Conservation (phyloP, 2,113 vertebrate genomes). For the Circaetus cinerascens region DNA sequence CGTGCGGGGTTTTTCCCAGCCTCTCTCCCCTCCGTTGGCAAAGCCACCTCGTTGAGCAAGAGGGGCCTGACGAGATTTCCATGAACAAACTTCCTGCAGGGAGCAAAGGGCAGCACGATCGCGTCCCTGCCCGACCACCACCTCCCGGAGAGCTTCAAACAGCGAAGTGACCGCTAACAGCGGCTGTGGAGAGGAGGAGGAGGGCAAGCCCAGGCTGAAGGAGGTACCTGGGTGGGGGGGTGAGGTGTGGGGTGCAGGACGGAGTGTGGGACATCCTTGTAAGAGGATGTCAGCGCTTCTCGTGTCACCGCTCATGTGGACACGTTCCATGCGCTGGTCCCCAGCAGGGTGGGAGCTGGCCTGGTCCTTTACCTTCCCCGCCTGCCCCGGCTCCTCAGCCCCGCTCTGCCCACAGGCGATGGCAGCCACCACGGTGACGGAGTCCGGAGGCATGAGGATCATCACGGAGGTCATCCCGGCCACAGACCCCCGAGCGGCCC, state of each 20-base stretch:
- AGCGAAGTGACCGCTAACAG: rapidly evolving
- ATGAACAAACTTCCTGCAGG: not conserved
- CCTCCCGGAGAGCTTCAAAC: not conserved
- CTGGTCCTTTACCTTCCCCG: not conserved
- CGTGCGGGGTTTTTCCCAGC: rapidly evolving
- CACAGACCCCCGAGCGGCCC: not conserved
- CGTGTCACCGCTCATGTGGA: rapidly evolving
- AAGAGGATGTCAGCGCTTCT: not conserved
- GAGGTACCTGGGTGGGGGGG: not conserved
- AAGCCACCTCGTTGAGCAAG: not conserved
- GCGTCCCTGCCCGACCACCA: rapidly evolving
- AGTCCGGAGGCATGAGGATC: not conserved
- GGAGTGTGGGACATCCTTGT: too few relatives aligned
- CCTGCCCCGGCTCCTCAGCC: rapidly evolving
- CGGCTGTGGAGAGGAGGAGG: not conserved
- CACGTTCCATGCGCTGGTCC: rapidly evolving
- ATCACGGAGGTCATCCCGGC: slow-evolving; percentile 35
- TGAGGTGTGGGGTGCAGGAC: not conserved
- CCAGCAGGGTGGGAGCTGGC: not conserved
- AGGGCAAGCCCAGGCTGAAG: not conserved
- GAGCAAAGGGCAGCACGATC: slow-evolving; percentile 8
- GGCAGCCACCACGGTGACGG: not conserved
- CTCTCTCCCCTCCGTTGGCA: not conserved
- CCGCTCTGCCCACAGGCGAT: not conserved
- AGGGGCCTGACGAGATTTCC: not conserved